Evolutionary conservation across 2,113 vertebrate species (phyloP), one percentile per base, ranked within the genome.

Genomic region (Platichthys flesus): DNA sequence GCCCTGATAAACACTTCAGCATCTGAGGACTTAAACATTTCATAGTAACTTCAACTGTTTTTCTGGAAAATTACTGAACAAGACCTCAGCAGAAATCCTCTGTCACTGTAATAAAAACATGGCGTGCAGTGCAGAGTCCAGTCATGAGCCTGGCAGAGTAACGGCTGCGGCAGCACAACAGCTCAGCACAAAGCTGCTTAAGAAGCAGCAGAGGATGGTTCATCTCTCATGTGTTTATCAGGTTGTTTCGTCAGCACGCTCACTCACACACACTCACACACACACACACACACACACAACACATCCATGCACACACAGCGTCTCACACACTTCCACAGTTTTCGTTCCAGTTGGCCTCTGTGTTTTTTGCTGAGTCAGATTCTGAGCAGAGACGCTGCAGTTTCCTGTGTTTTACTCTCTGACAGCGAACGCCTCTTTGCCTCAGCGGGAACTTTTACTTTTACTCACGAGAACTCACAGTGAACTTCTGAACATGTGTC

Each of bases 81-180:
- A 69, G 37, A 74, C 66, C 26, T 84, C 82, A 88, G 84, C 82
- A 81, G 49, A 76, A 80, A 60, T 0, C 5, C 5, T 1, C n/a
- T 21, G 65, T 83, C 63, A 42, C 40, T 13, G 26, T 15, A 28
- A 18, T 21, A 14, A 79, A 83, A 91, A 85, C 76, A 81, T 74
- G 71, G 51, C 6, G 7, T 14, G 72, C 67, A 8, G 0, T 3
- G 63, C 16, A 12, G 76, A 2, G 70, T 68, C 55, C 84, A 88
- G 3, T 88, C 86, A 87, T 67, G 72, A 3, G 26, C 73, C n/a
- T 88, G 83, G 89, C 87, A 78, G 57, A 42, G 37, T 2, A 77
- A 85, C 80, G 69, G 83, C 85, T 81, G 74, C 52, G 81, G 79
- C 76, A 87, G 86, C 87, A 47, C 35, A 40, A 78, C 76, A 14